Percentiles rank a stretch among this genome's conserved stretches.
These are phyloP conservation scores for Lepidonotus clava DNA, from an alignment of 2,888 invertebrate species.

Conservation along the genomic window DNA sequence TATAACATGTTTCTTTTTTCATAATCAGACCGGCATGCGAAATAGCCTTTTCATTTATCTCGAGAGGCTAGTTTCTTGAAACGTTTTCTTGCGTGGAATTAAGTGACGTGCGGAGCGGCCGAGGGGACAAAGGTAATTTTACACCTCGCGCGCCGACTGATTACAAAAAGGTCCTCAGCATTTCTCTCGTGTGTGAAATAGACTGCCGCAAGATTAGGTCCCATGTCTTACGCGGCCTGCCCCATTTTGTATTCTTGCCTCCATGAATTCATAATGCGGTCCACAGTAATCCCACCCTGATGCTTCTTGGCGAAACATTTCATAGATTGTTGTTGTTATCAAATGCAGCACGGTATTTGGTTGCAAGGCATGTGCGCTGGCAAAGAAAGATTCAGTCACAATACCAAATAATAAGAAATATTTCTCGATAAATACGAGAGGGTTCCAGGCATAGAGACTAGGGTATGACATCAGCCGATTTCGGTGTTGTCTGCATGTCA, in stretches of 20 bases:
- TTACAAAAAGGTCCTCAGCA: background rate
- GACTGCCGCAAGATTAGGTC: background rate
- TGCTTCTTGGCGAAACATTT: no score
- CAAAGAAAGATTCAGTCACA: no score
- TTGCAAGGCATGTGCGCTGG: no score
- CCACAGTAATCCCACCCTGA: no score
- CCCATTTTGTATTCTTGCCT: background rate
- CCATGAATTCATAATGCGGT: constrained; percentile 16
- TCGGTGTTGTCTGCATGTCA: no score
- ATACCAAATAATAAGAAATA: no score
- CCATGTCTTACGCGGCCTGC: background rate
- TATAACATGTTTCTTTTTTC: background rate
- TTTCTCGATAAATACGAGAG: no score
- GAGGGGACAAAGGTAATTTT: background rate
- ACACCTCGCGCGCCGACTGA: background rate
- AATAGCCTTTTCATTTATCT: background rate
- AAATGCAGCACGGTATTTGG: no score
- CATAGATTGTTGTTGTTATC: no score
- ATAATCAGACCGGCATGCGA: background rate
- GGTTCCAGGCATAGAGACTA: no score
- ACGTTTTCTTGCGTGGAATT: no score
- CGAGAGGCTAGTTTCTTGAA: background rate
- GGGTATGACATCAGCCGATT: no score
- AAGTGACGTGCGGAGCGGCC: background rate
- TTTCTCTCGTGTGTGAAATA: background rate